These are phyloP conservation scores for Mythimna loreyi DNA, from an alignment of 2,888 invertebrate species.

Conservation along the genomic window DNA sequence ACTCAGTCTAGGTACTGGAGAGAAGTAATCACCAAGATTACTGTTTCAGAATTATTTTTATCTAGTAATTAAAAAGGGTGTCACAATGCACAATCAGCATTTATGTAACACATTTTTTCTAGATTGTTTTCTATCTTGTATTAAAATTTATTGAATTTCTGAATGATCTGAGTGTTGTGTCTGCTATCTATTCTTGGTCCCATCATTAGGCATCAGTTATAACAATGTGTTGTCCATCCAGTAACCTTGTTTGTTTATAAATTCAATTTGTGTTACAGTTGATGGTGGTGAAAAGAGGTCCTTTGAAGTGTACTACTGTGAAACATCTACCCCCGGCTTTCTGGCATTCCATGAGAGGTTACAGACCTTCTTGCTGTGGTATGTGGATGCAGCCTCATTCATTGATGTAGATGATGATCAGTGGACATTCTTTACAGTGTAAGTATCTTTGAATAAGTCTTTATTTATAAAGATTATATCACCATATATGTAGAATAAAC, in stretches of 20 bases:
- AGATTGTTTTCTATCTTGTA: background rate
- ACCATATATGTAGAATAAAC: no score
- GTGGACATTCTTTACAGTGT: constrained; percentile 97
- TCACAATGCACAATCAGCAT: background rate
- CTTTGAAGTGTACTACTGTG: constrained; percentile 96
- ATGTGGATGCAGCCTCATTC: constrained; percentile 98
- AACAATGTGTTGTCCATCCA: background rate
- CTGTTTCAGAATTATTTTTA: no score
- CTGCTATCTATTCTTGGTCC: background rate
- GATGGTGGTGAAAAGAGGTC: constrained; percentile 83
- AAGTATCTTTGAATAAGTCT: constrained; percentile 71
- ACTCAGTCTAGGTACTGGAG: no score
- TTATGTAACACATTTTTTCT: background rate
- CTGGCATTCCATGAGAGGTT: constrained; percentile 95
- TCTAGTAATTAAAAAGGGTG: no score
- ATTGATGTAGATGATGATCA: constrained; percentile 98
- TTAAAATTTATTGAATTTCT: background rate
- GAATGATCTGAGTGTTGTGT: background rate
- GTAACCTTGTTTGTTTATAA: no score
- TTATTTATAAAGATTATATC: background rate
- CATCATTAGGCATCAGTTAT: background rate
- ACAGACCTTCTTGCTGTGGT: constrained; percentile 98
- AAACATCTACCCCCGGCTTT: constrained; percentile 94
- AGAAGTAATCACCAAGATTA: no score
- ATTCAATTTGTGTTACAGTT: constrained; percentile 54